Base-by-base conservation (phyloP, 2,888 invertebrate genomes). In the Tenthredo mesomela region DNA sequence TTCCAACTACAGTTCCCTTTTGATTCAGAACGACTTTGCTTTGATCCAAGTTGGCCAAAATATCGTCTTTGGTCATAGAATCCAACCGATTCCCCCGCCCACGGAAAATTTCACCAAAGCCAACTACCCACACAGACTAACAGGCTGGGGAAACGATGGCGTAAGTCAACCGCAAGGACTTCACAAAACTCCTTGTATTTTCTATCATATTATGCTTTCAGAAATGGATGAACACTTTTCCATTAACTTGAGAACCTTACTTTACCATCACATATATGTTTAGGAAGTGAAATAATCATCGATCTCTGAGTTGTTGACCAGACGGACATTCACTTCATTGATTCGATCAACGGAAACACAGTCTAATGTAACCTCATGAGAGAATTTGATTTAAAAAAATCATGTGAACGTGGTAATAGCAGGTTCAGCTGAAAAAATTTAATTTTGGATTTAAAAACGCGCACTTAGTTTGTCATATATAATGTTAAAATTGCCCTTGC, bases 41-140 rank as follows among this genome's bases (percentile, higher is more conserved):
- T 43, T 75, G 75, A 43, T 75, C 75, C 21, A 50, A 47, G 40
- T 75, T 10, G 25, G 12, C 15, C 50, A 15, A 37, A 75, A 43
- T 29, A 43, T 75, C 75, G 25, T 47, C 21, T 47, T 21, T 40
- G 40, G 12, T n/a, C 9, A 12, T 25, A 75, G 40, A 50, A 47
- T 75, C 47, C 75, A 43, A 9, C 75, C 75, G 4, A 75, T 75
- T 29, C n/a, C 15, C 15, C 75, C 4, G 5, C 75, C 75, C 25
- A 75, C 47, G 25, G 47, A 75, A 43, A 12, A 43, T 40, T 75
- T 75, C 47, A 29, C 47, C 47, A 75, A 75, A 43, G 29, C 47
- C 50, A 25, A 75, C n/a, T 50, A 50, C 75, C 75, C 75, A 25
- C n/a, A n/a, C 21, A 43, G n/a, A 25, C 75, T 50, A 10, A 75